Evolutionary conservation across 2,113 vertebrate species (phyloP).

Genomic region (Baryphthengus martii): DNA sequence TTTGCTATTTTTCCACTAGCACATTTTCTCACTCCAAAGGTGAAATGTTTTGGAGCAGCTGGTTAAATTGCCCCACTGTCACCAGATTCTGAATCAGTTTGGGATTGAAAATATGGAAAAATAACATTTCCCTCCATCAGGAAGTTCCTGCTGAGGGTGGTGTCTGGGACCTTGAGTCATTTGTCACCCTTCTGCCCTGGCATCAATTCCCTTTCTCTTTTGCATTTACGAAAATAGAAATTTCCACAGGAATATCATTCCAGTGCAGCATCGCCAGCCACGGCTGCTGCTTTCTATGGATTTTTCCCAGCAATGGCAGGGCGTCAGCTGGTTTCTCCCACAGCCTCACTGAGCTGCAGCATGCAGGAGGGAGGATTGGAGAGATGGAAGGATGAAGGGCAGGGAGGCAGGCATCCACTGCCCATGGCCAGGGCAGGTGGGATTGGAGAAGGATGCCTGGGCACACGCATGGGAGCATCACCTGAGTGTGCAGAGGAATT

Average conservation of each 20-base stretch:
- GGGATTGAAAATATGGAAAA: constrained; percentile 7
- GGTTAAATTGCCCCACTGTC: constrained; percentile 1
- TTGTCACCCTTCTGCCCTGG: neutral
- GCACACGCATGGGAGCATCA: no score
- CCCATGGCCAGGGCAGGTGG: neutral
- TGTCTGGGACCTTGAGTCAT: fast-evolving
- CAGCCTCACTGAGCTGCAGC: neutral
- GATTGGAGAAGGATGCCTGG: neutral
- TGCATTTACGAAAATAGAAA: neutral
- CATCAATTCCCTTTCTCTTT: neutral
- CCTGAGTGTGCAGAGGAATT: neutral
- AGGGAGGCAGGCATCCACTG: neutral
- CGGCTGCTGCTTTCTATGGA: neutral
- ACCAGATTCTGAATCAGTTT: neutral
- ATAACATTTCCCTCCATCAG: neutral
- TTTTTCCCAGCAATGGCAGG: neutral
- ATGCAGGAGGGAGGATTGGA: neutral
- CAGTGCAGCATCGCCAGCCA: neutral
- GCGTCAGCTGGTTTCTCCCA: neutral
- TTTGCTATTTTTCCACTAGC: neutral
- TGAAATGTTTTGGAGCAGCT: constrained; percentile 17
- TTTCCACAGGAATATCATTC: neutral
- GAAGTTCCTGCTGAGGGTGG: neutral
- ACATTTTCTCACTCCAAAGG: neutral
- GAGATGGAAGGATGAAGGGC: neutral